A percentile compares a stretch with the other conserved stretches of the same genome.
phyloP scores from a whole-genome alignment of 2,797 vertebrate genomes.

The Enteromius anoplus region DNA sequence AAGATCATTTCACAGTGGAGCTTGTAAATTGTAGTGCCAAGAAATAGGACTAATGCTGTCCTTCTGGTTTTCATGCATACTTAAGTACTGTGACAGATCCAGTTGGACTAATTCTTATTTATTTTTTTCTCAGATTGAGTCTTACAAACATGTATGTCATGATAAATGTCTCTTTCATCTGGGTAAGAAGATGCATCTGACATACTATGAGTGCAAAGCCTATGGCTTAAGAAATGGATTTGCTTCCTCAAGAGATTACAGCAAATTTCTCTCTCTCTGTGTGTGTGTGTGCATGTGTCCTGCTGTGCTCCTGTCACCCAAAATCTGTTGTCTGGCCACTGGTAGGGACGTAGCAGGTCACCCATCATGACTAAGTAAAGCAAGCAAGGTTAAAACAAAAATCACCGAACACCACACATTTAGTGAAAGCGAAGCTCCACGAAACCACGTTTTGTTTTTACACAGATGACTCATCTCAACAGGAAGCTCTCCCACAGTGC shows the following conservation, averaged over 20 bases:
- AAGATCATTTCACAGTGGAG: not conserved
- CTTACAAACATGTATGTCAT: constrained; percentile 39
- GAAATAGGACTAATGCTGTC: not conserved
- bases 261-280: constrained; percentile 12
- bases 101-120: not conserved
- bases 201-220: constrained; percentile 22
- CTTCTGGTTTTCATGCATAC: not conserved
- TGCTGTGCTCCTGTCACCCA: constrained; percentile 36
- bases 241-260: constrained; percentile 7
- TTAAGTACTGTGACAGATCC: constrained; percentile 40
- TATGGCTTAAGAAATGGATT: constrained; percentile 39
- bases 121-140: not conserved
- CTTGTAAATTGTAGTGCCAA: constrained; percentile 11
- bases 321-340: constrained; percentile 45
- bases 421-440: not conserved
- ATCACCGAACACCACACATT: constrained; percentile 17
- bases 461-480: constrained; percentile 22
- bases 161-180: constrained; percentile 23
- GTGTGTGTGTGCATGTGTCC: constrained; percentile 16
- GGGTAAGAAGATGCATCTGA: constrained; percentile 22
- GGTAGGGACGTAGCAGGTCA: constrained; percentile 22
- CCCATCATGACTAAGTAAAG: constrained; percentile 8
- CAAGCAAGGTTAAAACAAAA: constrained; percentile 36
- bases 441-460: not conserved
- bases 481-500: not conserved